Conservation (phyloP, 2,888 invertebrate species). For the Molorchus minor region DNA sequence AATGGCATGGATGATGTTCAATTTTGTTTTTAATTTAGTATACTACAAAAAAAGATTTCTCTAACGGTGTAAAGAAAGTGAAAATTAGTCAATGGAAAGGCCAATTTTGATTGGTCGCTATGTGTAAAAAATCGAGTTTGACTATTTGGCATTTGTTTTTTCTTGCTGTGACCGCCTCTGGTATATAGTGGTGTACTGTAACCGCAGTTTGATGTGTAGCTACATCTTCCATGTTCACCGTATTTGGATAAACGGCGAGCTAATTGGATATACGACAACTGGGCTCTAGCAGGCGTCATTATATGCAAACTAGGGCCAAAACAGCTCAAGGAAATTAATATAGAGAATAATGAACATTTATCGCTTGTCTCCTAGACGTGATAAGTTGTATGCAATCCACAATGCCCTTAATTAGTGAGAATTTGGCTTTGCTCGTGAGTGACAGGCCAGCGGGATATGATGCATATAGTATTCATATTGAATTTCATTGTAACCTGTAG, state of each 20-base stretch:
- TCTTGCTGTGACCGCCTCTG: not conserved
- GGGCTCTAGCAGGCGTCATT: slow-evolving; percentile 7
- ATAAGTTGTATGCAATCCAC: slow-evolving; percentile 10
- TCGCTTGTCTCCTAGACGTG: slow-evolving; percentile 23
- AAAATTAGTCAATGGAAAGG: no score
- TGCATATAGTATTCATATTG: slow-evolving; percentile 5
- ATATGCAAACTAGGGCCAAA: slow-evolving; percentile 16
- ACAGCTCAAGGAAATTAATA: slow-evolving; percentile 29
- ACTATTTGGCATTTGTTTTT: not conserved
- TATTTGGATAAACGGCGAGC: slow-evolving; percentile 3
- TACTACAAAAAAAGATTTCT: no score
- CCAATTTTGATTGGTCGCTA: no score
- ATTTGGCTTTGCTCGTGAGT: slow-evolving; percentile 15
- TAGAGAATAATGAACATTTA: slow-evolving; percentile 26
- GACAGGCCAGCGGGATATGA: slow-evolving; percentile 3
- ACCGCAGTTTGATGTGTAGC: not conserved
- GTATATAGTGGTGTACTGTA: not conserved
- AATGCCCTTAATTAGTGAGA: slow-evolving; percentile 7
- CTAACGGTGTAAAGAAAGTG: no score
- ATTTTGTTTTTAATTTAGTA: no score
- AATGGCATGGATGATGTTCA: no score
- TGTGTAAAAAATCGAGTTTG: no score
- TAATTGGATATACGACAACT: slow-evolving; percentile 8
- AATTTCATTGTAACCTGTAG: not conserved
- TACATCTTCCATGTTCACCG: no score